Conservation (phyloP, 1,140 invertebrate genomes). For the Dysdera silvatica region DNA sequence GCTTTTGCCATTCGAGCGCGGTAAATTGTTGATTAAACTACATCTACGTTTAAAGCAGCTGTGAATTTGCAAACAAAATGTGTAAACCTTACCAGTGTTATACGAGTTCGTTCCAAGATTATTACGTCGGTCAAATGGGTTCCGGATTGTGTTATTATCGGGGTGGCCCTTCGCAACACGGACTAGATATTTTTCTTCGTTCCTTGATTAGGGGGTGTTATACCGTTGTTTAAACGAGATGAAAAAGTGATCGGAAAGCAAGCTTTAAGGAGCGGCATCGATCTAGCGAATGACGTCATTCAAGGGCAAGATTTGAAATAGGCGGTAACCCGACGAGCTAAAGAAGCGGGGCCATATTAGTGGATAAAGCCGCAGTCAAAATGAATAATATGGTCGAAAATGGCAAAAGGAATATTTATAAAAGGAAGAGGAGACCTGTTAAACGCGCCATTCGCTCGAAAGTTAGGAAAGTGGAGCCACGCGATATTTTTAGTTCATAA, state of each 20-base stretch:
- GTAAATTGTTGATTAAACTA: no score
- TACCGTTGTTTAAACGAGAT: conserved; percentile 2
- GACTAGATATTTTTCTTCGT: no score
- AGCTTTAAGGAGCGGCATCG: not conserved
- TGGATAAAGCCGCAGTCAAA: not conserved
- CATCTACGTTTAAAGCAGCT: no score
- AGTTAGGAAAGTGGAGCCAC: not conserved
- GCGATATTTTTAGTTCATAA: conserved; percentile 7
- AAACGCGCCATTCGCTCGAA: conserved; percentile 4
- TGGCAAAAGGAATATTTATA: conserved; percentile 9
- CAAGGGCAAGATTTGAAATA: not conserved
- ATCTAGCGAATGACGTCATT: not conserved
- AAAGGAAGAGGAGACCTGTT: conserved; percentile 1
- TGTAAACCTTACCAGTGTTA: no score
- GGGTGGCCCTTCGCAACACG: no score
- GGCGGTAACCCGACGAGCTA: not conserved
- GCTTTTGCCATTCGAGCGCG: no score
- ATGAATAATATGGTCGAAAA: not conserved
- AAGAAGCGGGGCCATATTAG: not conserved
- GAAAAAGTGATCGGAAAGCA: not conserved
- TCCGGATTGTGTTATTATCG: no score
- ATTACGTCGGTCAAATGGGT: no score
- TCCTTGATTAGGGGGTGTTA: no score
- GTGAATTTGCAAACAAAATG: no score
- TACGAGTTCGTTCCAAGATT: no score